A percentile compares a stretch with the other conserved stretches of the same genome.
phyloP scores from a whole-genome alignment of 2,113 vertebrate species.

The Capra hircus region DNA sequence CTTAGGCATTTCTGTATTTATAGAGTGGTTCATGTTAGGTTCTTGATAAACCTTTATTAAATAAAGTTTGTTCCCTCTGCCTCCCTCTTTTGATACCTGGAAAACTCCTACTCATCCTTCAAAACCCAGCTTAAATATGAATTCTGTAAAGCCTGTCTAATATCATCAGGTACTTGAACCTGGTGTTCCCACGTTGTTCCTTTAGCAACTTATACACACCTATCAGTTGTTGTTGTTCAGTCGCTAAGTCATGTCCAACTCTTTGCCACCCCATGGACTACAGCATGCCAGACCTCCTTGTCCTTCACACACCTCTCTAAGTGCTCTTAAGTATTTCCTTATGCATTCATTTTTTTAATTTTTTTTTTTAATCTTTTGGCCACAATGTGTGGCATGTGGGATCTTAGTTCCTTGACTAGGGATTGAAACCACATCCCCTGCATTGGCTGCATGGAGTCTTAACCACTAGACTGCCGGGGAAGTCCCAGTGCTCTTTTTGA shows the following conservation, averaged over 20 bases:
- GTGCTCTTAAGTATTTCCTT: not conserved
- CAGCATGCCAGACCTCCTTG: not conserved
- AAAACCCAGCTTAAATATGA: not conserved
- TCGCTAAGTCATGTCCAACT: not conserved
- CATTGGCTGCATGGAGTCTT: not conserved
- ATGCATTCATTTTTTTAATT: not conserved
- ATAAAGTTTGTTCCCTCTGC: not conserved
- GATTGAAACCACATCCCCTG: not conserved
- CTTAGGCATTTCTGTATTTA: not conserved
- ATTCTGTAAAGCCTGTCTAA: not conserved
- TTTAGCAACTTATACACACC: not conserved
- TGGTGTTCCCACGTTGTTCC: not conserved
- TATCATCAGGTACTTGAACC: not conserved
- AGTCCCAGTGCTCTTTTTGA: not conserved
- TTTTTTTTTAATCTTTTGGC: not conserved
- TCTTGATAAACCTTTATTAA: conserved; percentile 30
- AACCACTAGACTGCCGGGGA: not conserved
- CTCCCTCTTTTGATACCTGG: not conserved
- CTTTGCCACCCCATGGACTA: not conserved
- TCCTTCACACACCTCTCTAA: not conserved
- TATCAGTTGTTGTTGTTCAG: not conserved
- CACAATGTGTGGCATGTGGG: not conserved
- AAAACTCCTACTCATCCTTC: conserved; percentile 26
- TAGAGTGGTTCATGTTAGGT: not conserved
- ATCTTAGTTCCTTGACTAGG: not conserved